phyloP scores from a whole-genome alignment of 2,888 invertebrate genomes.

The Platycheirus rosarum region DNA sequence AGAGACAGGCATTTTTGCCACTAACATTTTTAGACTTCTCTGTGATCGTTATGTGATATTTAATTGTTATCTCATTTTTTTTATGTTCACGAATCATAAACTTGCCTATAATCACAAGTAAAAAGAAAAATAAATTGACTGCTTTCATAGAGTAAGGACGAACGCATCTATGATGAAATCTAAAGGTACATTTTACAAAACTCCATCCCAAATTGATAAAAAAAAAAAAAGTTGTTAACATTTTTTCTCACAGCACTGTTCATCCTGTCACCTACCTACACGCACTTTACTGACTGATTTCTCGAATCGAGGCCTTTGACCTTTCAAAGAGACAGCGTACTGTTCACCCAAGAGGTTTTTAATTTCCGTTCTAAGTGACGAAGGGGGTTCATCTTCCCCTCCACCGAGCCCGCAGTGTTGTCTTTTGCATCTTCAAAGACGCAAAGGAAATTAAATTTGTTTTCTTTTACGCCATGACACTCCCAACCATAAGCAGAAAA shows the following conservation, averaged over 20 bases:
- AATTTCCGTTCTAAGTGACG: conserved; percentile 65
- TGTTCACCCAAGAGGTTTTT: conserved; percentile 47
- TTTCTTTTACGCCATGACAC: conserved; percentile 65
- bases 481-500: conserved; percentile 41
- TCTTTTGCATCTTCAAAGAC: conserved; percentile 72
- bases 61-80: no score
- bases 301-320: conserved; percentile 64
- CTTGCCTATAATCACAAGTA: no score
- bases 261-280: conserved; percentile 9
- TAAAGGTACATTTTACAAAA: no score
- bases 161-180: no score
- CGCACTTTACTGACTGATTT: conserved; percentile 49
- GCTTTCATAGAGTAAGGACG: no score
- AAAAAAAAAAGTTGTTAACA: background rate
- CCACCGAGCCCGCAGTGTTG: conserved; percentile 6
- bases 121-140: no score
- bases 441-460: conserved; percentile 74
- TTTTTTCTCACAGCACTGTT: background rate
- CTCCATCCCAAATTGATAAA: no score
- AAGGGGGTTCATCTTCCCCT: conserved; percentile 22
- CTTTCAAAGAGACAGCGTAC: conserved; percentile 46
- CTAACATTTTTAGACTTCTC: no score
- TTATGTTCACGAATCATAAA: no score
- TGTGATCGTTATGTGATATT: no score
- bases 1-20: no score